Percentiles rank a stretch among this genome's conserved stretches.
Evolutionary conservation across 2,888 invertebrate genomes (phyloP).

Genomic region (Erynnis tages): DNA sequence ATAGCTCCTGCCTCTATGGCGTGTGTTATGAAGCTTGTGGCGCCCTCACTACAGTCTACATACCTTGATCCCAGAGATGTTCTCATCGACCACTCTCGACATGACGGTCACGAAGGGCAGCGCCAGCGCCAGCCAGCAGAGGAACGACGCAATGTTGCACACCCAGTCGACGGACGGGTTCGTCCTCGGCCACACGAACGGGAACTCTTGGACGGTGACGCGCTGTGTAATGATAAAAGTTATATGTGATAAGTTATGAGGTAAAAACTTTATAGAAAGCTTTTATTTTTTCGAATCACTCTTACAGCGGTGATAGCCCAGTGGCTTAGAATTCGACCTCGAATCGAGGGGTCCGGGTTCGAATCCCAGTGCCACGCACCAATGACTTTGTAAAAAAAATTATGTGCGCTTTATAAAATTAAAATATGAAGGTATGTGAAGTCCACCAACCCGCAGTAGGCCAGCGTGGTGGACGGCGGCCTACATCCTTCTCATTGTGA

Average conservation of each 20-base stretch:
- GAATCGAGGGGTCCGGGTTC: too few species aligned
- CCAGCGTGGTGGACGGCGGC: too few species aligned
- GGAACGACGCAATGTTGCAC: slow-evolving; percentile 8
- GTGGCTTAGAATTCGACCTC: too few species aligned
- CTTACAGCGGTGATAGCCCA: too few species aligned
- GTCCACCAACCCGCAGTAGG: too few species aligned
- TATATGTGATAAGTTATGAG: not conserved
- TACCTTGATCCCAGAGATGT: slow-evolving; percentile 13
- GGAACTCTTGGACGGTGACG: slow-evolving; percentile 74
- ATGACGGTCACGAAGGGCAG: slow-evolving; percentile 85
- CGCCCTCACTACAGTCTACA: not conserved
- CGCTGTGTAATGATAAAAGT: slow-evolving; percentile 37
- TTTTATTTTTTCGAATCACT: too few species aligned
- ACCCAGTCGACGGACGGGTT: slow-evolving; percentile 2
- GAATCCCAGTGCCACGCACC: too few species aligned
- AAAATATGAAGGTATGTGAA: too few species aligned
- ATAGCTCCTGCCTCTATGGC: not conserved
- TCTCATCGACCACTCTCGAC: slow-evolving; percentile 15
- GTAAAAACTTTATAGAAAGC: not conserved
- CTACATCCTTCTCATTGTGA: too few species aligned
- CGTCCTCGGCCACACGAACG: slow-evolving; percentile 47
- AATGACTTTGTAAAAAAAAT: too few species aligned
- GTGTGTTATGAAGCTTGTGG: too few species aligned
- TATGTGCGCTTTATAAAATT: too few species aligned
- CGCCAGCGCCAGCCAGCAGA: slow-evolving; percentile 58